These are phyloP conservation scores for Zoanthus sociatus DNA, from an alignment of 92 coral and sea anemone genomes.

Conservation along the genomic window DNA sequence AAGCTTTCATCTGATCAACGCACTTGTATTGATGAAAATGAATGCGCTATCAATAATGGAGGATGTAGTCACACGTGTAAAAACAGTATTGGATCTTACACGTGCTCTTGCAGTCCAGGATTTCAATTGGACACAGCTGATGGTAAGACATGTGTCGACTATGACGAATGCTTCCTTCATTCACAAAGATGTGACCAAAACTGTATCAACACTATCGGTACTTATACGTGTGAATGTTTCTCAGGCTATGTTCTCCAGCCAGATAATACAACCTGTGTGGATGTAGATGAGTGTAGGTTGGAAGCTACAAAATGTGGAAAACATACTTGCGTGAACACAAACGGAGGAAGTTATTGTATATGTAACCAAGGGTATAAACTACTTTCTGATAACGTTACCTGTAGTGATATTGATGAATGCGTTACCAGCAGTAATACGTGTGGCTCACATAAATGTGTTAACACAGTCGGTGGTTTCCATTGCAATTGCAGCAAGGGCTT, in stretches of 20 bases:
- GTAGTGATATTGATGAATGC: conserved; percentile 41
- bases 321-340: conserved; percentile 21
- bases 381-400: conserved; percentile 1
- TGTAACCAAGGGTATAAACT: conserved; percentile 35
- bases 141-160: conserved; percentile 9
- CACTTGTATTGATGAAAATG: conserved; percentile 53
- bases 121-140: background rate
- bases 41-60: conserved; percentile 22
- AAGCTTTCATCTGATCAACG: conserved; percentile 43
- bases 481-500: conserved; percentile 21
- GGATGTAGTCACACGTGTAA: conserved; percentile 9
- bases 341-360: conserved; percentile 27
- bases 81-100: conserved; percentile 13
- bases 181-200: conserved; percentile 37
- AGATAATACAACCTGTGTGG: conserved; percentile 34
- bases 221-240: conserved; percentile 54
- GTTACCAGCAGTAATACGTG: background rate
- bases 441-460: conserved; percentile 26
- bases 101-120: conserved; percentile 7
- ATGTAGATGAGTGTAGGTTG: conserved; percentile 15
- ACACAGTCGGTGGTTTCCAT: conserved; percentile 17
- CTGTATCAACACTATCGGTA: conserved; percentile 58
- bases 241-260: conserved; percentile 48
- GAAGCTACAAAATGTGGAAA: conserved; percentile 7
- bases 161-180: conserved; percentile 45